Conservation (phyloP, 2,888 invertebrate species). For the Acanthosepion pharaonis region DNA sequence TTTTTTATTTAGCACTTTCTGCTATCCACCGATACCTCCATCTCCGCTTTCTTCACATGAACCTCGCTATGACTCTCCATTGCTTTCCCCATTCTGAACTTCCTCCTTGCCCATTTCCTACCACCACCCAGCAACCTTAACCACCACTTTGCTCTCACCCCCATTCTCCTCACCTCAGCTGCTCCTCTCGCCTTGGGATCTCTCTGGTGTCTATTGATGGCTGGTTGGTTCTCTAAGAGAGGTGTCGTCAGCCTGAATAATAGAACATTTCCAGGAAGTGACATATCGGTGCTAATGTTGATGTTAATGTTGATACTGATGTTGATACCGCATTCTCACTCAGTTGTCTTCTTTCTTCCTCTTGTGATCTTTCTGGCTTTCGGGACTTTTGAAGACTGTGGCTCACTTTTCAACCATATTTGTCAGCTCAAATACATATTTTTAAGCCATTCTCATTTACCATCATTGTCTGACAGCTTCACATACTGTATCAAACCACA, state of each 20-base stretch:
- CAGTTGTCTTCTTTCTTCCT: background rate
- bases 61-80: background rate
- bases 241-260: background rate
- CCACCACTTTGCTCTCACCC: background rate
- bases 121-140: background rate
- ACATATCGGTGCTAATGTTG: background rate
- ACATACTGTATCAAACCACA: background rate
- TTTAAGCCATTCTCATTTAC: background rate
- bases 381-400: background rate
- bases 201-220: background rate
- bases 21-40: background rate
- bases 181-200: background rate
- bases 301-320: background rate
- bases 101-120: background rate
- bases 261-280: background rate
- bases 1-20: background rate
- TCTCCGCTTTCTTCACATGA: background rate
- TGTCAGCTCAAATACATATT: background rate
- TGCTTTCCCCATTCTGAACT: background rate
- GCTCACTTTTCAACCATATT: background rate
- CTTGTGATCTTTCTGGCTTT: background rate
- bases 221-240: background rate
- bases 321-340: background rate
- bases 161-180: constrained; percentile 7
- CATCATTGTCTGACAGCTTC: background rate